Evolutionary conservation across 2,113 vertebrate species (phyloP), one percentile per base, ranked within the genome.

Genomic region (Zosterops japonicus): DNA sequence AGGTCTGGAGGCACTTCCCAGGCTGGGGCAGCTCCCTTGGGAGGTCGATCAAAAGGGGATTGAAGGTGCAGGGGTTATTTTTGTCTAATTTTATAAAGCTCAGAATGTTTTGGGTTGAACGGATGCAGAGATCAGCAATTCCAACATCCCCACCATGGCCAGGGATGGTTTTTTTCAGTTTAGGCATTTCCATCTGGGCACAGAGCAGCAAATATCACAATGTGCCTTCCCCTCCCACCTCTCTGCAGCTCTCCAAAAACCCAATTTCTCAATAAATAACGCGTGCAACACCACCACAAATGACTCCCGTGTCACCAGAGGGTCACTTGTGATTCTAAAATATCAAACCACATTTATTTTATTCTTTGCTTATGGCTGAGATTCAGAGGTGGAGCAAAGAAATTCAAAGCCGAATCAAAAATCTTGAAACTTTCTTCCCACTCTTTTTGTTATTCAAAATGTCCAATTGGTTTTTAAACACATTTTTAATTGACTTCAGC

Each of bases 261-360:
- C 19, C 55, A 31, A 1, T 44, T 76, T 44, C 44, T 63, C 50
- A 50, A 23, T 28, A 55, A 83, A 77, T 36, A 56, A 28, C 46
- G 14, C 4, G 0, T 35, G 4, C 8, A 17, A n/a, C 36, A 36
- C 11, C 14, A 6, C 1, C 47, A 31, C 24, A 67, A 74, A 20
- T 6, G 4, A 22, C 6, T 71, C 16, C 29, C 0, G 0, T 17
- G 21, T 33, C 70, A n/a, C 17, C 63, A 90, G 68, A 53, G 13
- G 28, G 46, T 39, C 59, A 39, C 3, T 28, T 29, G 15, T 0
- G 1, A n/a, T 28, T 47, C n/a, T 33, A 25, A 95, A 76, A 50
- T 44, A 70, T 28, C 59, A 89, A 82, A 27, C 8, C 67, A 20
- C 7, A 4, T 50, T 68, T 69, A 11, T 47, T 79, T 57, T 36